These are phyloP conservation scores for Drosophila busckii DNA, from an alignment of 1,140 invertebrate species.

Conservation along the genomic window DNA sequence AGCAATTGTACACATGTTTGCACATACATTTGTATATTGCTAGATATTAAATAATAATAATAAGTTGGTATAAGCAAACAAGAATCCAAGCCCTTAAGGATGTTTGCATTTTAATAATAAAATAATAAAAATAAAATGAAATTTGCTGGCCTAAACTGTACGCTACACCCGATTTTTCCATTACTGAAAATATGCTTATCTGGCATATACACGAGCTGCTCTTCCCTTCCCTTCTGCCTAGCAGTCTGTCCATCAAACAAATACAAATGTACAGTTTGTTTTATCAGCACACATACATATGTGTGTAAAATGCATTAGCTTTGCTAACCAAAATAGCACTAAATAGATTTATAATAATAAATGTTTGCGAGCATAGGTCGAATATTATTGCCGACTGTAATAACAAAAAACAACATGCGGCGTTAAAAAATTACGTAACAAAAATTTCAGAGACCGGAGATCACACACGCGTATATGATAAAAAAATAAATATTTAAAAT, in stretches of 20 bases:
- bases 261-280: constrained; percentile 21
- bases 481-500: constrained; percentile 18
- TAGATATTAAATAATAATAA: too few relatives aligned
- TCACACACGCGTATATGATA: too few relatives aligned
- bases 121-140: constrained; percentile 5
- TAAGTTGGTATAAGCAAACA: too few relatives aligned
- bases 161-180: constrained; percentile 6
- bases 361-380: too few relatives aligned
- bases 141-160: background rate
- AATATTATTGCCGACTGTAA: background rate
- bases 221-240: too few relatives aligned
- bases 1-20: background rate
- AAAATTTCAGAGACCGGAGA: constrained; percentile 10
- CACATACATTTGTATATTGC: background rate
- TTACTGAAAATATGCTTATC: constrained; percentile 33
- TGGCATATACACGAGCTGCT: background rate
- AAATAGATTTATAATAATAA: constrained; percentile 12
- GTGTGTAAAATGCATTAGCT: constrained; percentile 12
- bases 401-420: constrained; percentile 12
- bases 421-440: constrained; percentile 38
- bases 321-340: background rate
- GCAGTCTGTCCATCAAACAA: constrained; percentile 2
- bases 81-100: too few relatives aligned
- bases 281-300: constrained; percentile 25
- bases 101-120: too few relatives aligned